Conservation (phyloP, 2,888 invertebrate species). For the Eupithecia vulgata region DNA sequence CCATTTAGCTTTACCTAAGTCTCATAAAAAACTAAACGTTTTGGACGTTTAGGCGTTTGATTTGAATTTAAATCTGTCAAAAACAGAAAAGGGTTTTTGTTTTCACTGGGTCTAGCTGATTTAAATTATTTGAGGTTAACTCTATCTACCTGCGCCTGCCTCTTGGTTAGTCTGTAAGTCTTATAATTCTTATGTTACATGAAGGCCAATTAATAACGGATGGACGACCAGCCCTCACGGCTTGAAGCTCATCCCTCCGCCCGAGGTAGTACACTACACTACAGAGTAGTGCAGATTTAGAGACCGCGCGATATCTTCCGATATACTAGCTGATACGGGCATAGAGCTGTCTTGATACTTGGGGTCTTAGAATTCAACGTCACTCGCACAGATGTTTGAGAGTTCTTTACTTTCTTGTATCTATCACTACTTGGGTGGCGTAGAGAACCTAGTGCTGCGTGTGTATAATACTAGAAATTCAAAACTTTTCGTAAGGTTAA, state of each 20-base stretch:
- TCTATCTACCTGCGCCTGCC: not conserved
- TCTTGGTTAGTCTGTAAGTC: not conserved
- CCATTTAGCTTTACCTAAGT: not conserved
- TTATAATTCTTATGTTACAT: not conserved
- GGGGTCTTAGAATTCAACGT: not conserved
- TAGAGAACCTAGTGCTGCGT: not conserved
- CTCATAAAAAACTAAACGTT: not conserved
- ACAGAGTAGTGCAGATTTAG: conserved; percentile 39
- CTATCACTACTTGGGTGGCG: not conserved
- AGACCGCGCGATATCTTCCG: conserved; percentile 35
- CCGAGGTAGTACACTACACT: conserved; percentile 20
- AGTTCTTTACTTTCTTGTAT: not conserved
- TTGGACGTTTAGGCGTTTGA: not conserved
- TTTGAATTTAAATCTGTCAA: not conserved
- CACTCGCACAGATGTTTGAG: not conserved
- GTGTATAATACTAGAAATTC: not conserved
- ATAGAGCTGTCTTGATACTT: conserved; percentile 31
- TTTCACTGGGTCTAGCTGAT: not conserved
- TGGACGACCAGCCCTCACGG: conserved; percentile 55
- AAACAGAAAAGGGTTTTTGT: not conserved
- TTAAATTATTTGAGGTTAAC: not conserved
- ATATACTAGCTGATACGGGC: conserved; percentile 33
- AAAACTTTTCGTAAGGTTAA: no score
- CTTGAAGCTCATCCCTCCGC: conserved; percentile 42
- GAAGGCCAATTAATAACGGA: conserved; percentile 33